phyloP scores from a whole-genome alignment of 2,797 vertebrate species.

The Alcedo atthis region DNA sequence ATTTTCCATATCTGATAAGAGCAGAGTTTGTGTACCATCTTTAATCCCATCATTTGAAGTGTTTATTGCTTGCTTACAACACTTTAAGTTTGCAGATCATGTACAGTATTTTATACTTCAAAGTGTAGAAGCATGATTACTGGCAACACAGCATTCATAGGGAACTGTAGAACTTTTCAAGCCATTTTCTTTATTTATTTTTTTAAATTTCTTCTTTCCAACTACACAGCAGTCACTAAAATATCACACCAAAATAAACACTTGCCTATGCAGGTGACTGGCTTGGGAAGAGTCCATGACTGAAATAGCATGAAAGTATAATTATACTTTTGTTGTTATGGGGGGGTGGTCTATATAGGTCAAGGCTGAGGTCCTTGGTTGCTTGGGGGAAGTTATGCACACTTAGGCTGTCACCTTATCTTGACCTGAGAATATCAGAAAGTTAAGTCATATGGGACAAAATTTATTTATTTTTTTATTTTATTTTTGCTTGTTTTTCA shows the following conservation, averaged over 20 bases:
- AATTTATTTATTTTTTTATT: not conserved
- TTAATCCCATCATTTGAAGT: not conserved
- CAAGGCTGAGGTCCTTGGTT: not conserved
- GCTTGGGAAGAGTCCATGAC: not conserved
- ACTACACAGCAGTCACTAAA: slow-evolving; percentile 35
- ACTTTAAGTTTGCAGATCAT: not conserved
- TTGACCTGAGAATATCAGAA: not conserved
- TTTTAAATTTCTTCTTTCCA: not conserved
- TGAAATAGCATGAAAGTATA: not conserved
- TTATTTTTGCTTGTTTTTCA: not conserved
- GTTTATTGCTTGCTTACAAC: not conserved
- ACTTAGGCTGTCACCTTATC: not conserved
- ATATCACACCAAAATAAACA: slow-evolving; percentile 53
- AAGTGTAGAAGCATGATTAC: not conserved
- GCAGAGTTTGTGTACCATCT: not conserved
- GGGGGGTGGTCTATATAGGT: slow-evolving; percentile 11
- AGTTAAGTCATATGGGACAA: not conserved
- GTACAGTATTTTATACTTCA: not conserved
- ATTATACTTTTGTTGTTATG: slow-evolving; percentile 4
- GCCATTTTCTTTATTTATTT: not conserved
- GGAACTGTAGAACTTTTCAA: not conserved
- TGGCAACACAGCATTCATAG: not conserved
- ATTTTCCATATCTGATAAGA: not conserved
- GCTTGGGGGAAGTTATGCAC: not conserved
- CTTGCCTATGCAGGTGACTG: slow-evolving; percentile 8